Evolutionary conservation across 2,113 vertebrate species (phyloP), one percentile per base, ranked within the genome.

Genomic region (Lophius piscatorius): DNA sequence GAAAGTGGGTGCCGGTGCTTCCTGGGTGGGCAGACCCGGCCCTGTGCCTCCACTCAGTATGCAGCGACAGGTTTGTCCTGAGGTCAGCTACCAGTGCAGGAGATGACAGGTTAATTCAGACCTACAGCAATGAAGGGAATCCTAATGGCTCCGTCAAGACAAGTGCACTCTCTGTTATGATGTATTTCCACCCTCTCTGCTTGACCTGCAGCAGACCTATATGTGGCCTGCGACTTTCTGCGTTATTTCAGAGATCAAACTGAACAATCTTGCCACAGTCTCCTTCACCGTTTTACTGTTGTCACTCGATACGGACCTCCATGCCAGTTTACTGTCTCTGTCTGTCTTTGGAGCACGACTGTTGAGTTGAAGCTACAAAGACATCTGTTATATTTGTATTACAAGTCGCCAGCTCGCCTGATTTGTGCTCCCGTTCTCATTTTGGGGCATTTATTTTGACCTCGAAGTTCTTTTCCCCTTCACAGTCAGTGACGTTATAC

Each of bases 321-420:
- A 39, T 41, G 40, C 31, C 67, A 41, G 51, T 46, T 59, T 56
- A 35, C 13, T 33, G 18, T 61, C 65, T 61, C 51, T 64, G 51
- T 57, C 70, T 62, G 48, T 21, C 28, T 75, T 40, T 70, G 41
- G 69, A 51, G 16, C 14, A 0, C 0, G 9, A 22, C 48, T 69
- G 56, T 46, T 66, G 63, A 52, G 75, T 60, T 60, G 62, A 71
- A 55, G 31, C 39, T 47, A 23, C 33, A 14, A 52, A 62, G 38
- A 55, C 22, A 31, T 68, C 44, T 82, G 71, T 77, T 80, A 78
- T 71, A 80, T 76, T 81, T 79, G 77, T 70, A 86, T 79, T 45
- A 59, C 18, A 9, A 68, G 52, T 65, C 44, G 16, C 18, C 9
- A 17, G 38, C 63, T 59, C 6, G 45, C 54, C 63, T 56, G 54